Conservation (phyloP, 2,797 vertebrate species). For the Pogonophryne albipinna region DNA sequence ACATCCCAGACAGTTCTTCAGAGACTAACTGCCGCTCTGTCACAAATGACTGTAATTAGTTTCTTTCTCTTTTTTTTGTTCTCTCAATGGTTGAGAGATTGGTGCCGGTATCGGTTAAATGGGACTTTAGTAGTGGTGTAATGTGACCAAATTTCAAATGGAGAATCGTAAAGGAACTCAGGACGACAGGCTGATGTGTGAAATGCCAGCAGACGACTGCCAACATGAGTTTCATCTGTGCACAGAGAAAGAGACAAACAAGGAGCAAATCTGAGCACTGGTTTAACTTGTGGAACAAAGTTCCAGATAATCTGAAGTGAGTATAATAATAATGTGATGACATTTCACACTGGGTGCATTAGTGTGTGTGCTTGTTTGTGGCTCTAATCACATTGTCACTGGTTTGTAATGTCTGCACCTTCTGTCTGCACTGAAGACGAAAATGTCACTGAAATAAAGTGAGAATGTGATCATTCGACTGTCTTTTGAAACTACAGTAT, state of each 20-base stretch:
- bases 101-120: conserved; percentile 53
- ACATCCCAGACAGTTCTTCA: conserved; percentile 66
- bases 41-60: conserved; percentile 75
- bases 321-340: conserved; percentile 86
- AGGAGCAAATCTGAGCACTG: conserved; percentile 46
- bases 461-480: conserved; percentile 55
- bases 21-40: conserved; percentile 71
- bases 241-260: conserved; percentile 41
- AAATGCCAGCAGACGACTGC: conserved; percentile 65
- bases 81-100: conserved; percentile 64
- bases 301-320: conserved; percentile 59
- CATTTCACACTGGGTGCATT: conserved; percentile 73
- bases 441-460: conserved; percentile 78
- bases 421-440: conserved; percentile 80
- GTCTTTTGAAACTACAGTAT: conserved; percentile 17
- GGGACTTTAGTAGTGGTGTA: conserved; percentile 64
- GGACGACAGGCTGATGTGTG: conserved; percentile 64
- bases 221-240: conserved; percentile 49
- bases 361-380: conserved; percentile 65
- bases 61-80: conserved; percentile 65
- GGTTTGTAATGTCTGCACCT: conserved; percentile 77
- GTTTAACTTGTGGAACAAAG: conserved; percentile 38
- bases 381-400: conserved; percentile 62
- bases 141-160: conserved; percentile 80
- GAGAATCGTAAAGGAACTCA: conserved; percentile 73